A percentile compares a stretch with the other conserved stretches of the same genome.
phyloP scores from a whole-genome alignment of 2,888 invertebrate genomes.

The Andrena minutula region DNA sequence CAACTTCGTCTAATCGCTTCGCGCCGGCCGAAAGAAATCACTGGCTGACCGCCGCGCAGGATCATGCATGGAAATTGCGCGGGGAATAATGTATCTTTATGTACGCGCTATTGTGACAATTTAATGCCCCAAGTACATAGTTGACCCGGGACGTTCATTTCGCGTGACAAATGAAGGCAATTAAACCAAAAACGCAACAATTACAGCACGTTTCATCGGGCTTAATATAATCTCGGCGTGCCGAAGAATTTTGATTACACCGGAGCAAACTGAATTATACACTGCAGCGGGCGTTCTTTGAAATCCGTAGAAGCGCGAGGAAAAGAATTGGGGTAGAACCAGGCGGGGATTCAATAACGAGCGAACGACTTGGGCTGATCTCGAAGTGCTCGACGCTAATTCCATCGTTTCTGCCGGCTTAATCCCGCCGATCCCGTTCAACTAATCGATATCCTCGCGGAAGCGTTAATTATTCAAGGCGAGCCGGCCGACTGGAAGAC shows the following conservation, averaged over 20 bases:
- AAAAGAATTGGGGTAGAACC: too few species aligned
- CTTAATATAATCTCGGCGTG: too few species aligned
- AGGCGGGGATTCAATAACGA: slow-evolving; percentile 8
- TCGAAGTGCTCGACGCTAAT: not conserved
- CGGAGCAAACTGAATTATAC: too few species aligned
- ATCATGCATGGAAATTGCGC: slow-evolving; percentile 12
- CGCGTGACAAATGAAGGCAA: slow-evolving; percentile 21
- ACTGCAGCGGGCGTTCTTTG: too few species aligned
- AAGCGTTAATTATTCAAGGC: slow-evolving; percentile 9
- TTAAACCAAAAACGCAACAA: slow-evolving; percentile 21
- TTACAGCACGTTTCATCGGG: too few species aligned
- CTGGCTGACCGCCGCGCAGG: not conserved
- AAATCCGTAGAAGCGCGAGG: too few species aligned
- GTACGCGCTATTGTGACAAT: slow-evolving; percentile 26
- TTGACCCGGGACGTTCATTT: slow-evolving; percentile 9
- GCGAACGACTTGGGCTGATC: not conserved
- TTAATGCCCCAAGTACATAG: slow-evolving; percentile 12
- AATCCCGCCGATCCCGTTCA: not conserved
- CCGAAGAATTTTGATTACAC: too few species aligned
- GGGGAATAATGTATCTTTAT: slow-evolving; percentile 25
- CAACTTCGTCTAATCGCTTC: too few species aligned
- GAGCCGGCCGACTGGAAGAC: not conserved
- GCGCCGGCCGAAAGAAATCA: too few species aligned
- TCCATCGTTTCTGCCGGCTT: not conserved
- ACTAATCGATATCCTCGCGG: not conserved